phyloP scores from a whole-genome alignment of 1,140 invertebrate species.

The Bombyx mandarina region DNA sequence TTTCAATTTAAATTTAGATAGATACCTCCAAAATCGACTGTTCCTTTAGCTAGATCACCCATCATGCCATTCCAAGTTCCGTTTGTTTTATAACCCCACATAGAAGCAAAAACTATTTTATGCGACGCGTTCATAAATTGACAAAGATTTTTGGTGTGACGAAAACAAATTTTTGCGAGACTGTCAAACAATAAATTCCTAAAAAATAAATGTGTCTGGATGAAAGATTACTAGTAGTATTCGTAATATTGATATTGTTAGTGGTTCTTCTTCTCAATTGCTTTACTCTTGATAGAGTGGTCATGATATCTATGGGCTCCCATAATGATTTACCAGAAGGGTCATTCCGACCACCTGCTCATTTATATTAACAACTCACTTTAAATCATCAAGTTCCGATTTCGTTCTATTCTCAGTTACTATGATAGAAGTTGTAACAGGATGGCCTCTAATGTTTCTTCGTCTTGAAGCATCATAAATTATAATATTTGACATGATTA shows the following conservation, averaged over 20 bases:
- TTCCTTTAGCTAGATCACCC: constrained; percentile 67
- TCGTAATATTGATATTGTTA: too few relatives aligned
- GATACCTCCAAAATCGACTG: constrained; percentile 73
- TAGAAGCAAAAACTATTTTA: constrained; percentile 25
- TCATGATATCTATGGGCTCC: too few relatives aligned
- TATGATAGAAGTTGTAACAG: constrained; percentile 25
- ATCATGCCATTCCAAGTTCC: constrained; percentile 74
- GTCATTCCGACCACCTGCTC: too few relatives aligned
- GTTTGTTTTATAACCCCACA: constrained; percentile 70
- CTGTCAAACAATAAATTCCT: constrained; percentile 72
- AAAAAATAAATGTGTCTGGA: constrained; percentile 4
- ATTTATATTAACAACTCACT: constrained; percentile 1
- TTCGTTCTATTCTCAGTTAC: constrained; percentile 6
- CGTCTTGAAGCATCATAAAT: constrained; percentile 24
- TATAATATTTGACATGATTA: constrained; percentile 20
- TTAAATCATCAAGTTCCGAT: neutral
- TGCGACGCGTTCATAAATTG: constrained; percentile 72
- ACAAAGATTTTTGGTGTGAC: constrained; percentile 61
- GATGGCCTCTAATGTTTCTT: constrained; percentile 25
- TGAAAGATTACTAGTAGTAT: too few relatives aligned
- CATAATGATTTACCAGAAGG: too few relatives aligned
- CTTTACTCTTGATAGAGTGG: too few relatives aligned
- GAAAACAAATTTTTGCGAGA: constrained; percentile 73
- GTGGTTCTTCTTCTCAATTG: too few relatives aligned
- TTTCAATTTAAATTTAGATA: neutral